A percentile compares a stretch with the other conserved stretches of the same genome.
Evolutionary conservation across 2,888 invertebrate species (phyloP).

Genomic region (Anagyrus pseudococci): DNA sequence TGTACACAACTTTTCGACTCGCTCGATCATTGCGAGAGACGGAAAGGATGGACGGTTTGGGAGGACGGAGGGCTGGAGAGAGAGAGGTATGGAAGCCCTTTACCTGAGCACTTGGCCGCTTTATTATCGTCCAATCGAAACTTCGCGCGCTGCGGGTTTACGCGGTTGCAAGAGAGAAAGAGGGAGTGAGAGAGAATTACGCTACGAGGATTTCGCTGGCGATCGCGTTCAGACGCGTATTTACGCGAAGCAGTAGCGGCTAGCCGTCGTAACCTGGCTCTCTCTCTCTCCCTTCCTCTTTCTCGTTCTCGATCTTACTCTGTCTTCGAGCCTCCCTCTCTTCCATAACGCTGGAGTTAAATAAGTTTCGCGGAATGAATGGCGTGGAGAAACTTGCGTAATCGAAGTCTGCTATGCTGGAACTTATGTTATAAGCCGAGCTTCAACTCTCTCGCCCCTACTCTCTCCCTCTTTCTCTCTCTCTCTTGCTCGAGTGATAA

Average conservation of each 20-base stretch:
- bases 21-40: conserved; percentile 31
- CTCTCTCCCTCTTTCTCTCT: not conserved
- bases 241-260: too few relatives aligned
- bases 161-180: not conserved
- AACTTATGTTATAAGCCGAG: conserved; percentile 12
- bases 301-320: too few relatives aligned
- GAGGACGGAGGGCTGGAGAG: not conserved
- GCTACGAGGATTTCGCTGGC: too few relatives aligned
- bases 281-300: too few relatives aligned
- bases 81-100: not conserved
- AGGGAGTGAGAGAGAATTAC: not conserved
- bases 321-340: too few relatives aligned
- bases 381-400: conserved; percentile 35
- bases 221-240: too few relatives aligned
- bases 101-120: conserved; percentile 11
- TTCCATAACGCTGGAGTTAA: conserved; percentile 32
- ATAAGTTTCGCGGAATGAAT: conserved; percentile 37
- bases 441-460: not conserved
- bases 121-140: conserved; percentile 36
- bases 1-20: conserved; percentile 31
- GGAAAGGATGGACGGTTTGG: too few relatives aligned
- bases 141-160: conserved; percentile 8
- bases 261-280: too few relatives aligned
- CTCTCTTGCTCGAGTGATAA: conserved; percentile 16
- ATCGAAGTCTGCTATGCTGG: conserved; percentile 35